phyloP scores from a whole-genome alignment of 2,113 vertebrate genomes.

The Murina feae region DNA sequence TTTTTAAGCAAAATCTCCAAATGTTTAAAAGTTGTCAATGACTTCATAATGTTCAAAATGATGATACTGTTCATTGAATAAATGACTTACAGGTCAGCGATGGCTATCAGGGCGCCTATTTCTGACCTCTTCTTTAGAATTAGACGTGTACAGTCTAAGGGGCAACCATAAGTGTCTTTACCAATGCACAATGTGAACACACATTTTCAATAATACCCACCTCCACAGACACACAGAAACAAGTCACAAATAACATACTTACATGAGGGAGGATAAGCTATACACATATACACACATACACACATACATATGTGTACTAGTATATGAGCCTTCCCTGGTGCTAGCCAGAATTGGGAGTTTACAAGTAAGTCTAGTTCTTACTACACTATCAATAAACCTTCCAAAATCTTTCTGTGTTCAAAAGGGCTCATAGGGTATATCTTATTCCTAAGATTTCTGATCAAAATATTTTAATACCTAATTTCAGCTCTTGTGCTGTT shows the following conservation, averaged over 20 bases:
- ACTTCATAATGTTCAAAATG: neutral
- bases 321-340: neutral
- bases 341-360: neutral
- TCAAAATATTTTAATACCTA: neutral
- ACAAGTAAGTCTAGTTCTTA: neutral
- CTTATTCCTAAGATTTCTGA: neutral
- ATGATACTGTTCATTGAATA: neutral
- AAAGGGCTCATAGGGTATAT: neutral
- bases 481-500: neutral
- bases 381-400: neutral
- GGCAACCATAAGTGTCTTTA: neutral
- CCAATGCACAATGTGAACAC: neutral
- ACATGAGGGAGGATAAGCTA: neutral
- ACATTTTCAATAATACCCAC: neutral
- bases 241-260: neutral
- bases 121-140: neutral
- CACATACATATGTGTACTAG: neutral
- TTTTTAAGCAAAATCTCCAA: neutral
- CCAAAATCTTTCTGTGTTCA: neutral
- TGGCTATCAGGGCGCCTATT: neutral
- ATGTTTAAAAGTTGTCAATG: neutral
- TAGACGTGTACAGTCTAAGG: neutral
- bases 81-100: neutral
- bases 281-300: neutral
- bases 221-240: neutral